Evolutionary conservation across 2,888 invertebrate species (phyloP).

Genomic region (Aspidiotus destructor): DNA sequence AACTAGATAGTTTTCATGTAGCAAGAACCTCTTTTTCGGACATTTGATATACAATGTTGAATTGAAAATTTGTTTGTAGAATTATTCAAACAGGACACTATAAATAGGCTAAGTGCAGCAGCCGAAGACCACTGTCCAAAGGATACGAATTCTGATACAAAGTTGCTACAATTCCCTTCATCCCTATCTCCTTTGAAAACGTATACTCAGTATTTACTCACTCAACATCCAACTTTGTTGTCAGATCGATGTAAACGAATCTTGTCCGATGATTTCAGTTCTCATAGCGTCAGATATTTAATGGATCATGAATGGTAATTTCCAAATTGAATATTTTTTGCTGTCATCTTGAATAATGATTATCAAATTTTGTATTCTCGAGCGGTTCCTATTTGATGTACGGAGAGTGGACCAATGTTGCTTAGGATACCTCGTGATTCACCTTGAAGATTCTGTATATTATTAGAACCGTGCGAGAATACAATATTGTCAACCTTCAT

Average conservation of each 20-base stretch:
- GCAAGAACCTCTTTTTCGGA: no score
- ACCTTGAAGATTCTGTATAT: no score
- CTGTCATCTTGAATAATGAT: neutral
- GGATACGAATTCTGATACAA: neutral
- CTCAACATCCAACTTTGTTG: neutral
- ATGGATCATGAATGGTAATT: neutral
- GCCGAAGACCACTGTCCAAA: neutral
- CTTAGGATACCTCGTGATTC: no score
- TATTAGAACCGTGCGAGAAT: no score
- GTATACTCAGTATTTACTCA: neutral
- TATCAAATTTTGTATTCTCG: neutral
- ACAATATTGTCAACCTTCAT: no score
- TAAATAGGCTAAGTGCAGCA: neutral
- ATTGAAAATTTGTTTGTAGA: no score
- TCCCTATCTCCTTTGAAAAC: slow-evolving; percentile 13
- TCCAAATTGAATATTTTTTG: no score
- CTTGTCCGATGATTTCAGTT: neutral
- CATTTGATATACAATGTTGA: neutral
- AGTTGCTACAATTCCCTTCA: neutral
- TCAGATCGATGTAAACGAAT: neutral
- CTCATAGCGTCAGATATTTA: neutral
- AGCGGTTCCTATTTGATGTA: neutral
- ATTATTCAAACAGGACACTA: neutral
- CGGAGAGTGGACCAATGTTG: no score
- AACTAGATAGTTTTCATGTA: no score